Conservation (phyloP, 2,797 vertebrate genomes). For the Schizothorax lantsangensis region DNA sequence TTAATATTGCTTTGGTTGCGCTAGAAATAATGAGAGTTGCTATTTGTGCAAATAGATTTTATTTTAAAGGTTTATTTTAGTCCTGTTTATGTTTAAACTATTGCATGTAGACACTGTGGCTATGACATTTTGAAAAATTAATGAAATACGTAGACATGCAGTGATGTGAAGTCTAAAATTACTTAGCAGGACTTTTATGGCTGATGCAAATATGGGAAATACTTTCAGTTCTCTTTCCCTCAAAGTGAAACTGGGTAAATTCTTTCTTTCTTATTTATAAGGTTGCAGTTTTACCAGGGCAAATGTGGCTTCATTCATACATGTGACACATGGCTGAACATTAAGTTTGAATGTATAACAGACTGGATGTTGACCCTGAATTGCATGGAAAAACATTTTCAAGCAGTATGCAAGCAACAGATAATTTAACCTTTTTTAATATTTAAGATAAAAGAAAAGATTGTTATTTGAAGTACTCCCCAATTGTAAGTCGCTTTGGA, state of each 20-base stretch:
- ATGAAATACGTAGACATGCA: neutral
- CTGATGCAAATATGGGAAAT: conserved; percentile 30
- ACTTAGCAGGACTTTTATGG: neutral
- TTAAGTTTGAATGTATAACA: neutral
- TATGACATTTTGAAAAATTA: neutral
- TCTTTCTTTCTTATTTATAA: conserved; percentile 9
- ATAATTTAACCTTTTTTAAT: neutral
- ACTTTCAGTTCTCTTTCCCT: conserved; percentile 47
- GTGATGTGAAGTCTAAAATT: neutral
- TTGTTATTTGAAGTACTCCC: neutral
- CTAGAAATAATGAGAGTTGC: neutral
- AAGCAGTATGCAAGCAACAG: neutral
- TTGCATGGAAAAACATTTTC: neutral
- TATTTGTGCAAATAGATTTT: neutral
- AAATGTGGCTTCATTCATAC: conserved; percentile 12
- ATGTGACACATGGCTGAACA: conserved; percentile 16
- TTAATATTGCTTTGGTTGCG: neutral
- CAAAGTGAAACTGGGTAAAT: conserved; percentile 32
- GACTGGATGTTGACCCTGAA: conserved; percentile 15
- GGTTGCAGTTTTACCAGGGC: neutral
- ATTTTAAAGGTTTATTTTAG: conserved; percentile 8
- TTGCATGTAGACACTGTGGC: neutral
- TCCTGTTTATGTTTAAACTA: neutral
- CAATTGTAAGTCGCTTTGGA: no score
- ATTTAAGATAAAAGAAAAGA: conserved; percentile 1